A percentile compares a stretch with the other conserved stretches of the same genome.
Conservation (phyloP, 2,797 vertebrate genomes). For the Eulemur albifrons region DNA sequence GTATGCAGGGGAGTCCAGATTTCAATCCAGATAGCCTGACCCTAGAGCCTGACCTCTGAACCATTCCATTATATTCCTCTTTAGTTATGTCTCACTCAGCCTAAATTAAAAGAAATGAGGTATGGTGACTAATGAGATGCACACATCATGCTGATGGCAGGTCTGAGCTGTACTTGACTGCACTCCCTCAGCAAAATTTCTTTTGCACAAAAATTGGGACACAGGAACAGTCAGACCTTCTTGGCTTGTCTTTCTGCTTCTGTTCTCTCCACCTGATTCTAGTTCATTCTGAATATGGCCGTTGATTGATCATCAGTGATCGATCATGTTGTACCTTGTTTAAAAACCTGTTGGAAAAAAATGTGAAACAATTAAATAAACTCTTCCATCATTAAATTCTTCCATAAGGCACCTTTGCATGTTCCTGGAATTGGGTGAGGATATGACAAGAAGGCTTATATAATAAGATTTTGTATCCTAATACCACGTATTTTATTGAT, state of each 20-base stretch:
- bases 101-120: background rate
- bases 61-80: background rate
- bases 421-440: background rate
- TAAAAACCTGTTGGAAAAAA: background rate
- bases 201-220: background rate
- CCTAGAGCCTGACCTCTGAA: background rate
- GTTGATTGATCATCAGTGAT: background rate
- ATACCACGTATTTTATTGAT: conserved; percentile 29
- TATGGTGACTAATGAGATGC: background rate
- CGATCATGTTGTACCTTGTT: background rate
- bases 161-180: background rate
- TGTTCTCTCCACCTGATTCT: background rate
- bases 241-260: background rate
- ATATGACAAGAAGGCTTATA: background rate
- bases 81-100: background rate
- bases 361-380: background rate
- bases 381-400: background rate
- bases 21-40: background rate
- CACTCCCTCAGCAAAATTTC: background rate
- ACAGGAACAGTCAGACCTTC: background rate
- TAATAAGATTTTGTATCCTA: conserved; percentile 40
- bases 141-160: too few species aligned
- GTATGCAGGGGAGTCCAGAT: background rate
- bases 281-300: background rate
- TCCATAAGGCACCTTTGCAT: background rate